Conservation (phyloP, 2,113 vertebrate species). For the Numenius arquata region DNA sequence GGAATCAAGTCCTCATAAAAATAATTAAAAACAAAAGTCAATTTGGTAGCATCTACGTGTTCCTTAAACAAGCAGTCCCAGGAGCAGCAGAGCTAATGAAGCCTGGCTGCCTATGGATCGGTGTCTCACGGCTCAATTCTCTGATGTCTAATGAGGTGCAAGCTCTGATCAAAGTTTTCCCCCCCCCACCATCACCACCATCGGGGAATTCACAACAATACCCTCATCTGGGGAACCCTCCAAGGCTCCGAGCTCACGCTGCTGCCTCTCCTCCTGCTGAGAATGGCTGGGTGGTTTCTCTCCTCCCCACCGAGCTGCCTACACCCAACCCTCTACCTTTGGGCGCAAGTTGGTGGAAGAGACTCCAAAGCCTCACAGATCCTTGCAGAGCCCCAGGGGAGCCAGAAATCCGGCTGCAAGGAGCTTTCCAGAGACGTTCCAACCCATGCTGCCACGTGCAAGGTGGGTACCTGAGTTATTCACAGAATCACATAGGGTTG, state of each 20-base stretch:
- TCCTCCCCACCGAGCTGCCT: background rate
- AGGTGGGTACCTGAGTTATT: rapidly evolving
- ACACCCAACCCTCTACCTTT: background rate
- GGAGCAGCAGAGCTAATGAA: slow-evolving; percentile 27
- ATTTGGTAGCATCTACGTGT: background rate
- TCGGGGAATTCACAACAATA: slow-evolving; percentile 8
- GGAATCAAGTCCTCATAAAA: background rate
- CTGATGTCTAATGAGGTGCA: slow-evolving; percentile 58
- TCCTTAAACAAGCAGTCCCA: slow-evolving; percentile 22
- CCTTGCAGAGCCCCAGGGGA: background rate
- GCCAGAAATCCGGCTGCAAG: background rate
- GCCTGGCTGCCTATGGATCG: slow-evolving; percentile 48
- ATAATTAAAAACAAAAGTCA: slow-evolving; percentile 62
- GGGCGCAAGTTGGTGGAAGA: background rate
- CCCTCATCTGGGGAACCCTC: background rate
- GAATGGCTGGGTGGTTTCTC: rapidly evolving
- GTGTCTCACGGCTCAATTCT: slow-evolving; percentile 57
- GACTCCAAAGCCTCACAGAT: background rate
- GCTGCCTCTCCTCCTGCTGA: background rate
- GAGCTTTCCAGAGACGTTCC: background rate
- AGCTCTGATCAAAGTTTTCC: slow-evolving; percentile 55
- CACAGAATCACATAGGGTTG: rapidly evolving
- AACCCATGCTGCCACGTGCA: rapidly evolving
- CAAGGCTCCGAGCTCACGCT: background rate
- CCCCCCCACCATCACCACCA: background rate